Base-by-base conservation (phyloP, 2,888 invertebrate species). In the Phalera bucephala region DNA sequence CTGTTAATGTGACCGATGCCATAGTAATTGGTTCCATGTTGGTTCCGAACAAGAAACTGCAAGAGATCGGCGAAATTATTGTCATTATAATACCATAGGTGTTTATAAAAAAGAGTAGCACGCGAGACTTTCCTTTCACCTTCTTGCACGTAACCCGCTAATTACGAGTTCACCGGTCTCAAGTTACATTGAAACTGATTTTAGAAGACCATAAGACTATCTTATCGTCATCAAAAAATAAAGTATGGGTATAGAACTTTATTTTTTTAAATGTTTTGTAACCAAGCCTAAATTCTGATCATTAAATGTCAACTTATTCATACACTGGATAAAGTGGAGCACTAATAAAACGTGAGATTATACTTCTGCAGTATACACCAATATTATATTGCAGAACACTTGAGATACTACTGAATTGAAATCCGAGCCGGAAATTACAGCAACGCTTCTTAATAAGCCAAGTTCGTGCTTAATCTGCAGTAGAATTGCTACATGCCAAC, bases 1-100 rank as follows among this genome's bases (percentile, higher is more conserved):
- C 68, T 60, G 64, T 61, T 70, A 68, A 69, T 68, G 58, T 66
- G 64, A 66, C 60, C 64, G 67, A 78, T 74, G 64, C 68, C 54
- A 63, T 63, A 70, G 77, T 83, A 82, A 85, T 83, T 81, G 80
- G 73, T 59, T 56, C 50, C 52, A 60, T 81, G 84, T 83, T 81
- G 80, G 73, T 59, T 56, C 50, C 52, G 60, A 69, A 64, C 68
- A 68, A 72, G 72, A 71, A 72, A 70, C 59, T 51, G 53, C 51
- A 22, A 57, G 54, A 52, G 50, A 56, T 59, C 63, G 61, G 62
- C 66, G 65, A 81, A 83, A 83, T 81, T 73, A 75, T 77, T 71
- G 65, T 66, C 69, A 73, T 76, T 75, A 77, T 74, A 72, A 70
- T 74, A 66, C 73, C 71, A 68, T 72, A 72, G 66, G 62, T 65